Conservation (phyloP, 2,888 invertebrate genomes). For the Euclidia mi region DNA sequence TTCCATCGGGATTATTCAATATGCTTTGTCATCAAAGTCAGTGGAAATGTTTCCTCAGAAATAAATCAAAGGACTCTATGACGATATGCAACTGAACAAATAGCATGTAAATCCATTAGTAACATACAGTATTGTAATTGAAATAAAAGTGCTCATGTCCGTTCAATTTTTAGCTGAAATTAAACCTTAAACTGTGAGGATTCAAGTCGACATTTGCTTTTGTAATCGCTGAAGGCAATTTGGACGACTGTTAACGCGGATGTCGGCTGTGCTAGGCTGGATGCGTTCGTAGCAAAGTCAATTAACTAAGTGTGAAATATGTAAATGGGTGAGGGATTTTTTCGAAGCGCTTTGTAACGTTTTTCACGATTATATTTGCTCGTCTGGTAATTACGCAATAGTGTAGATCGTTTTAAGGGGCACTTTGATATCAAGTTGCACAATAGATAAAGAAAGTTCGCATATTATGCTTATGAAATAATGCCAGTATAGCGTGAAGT, state of each 20-base stretch:
- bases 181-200: neutral
- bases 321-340: constrained; percentile 63
- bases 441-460: too few species aligned
- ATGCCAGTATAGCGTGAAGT: too few species aligned
- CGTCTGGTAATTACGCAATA: neutral
- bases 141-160: constrained; percentile 62
- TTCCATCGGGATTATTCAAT: constrained; percentile 42
- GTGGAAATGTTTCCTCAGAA: constrained; percentile 39
- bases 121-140: constrained; percentile 61
- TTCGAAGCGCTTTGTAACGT: constrained; percentile 23
- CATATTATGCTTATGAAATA: too few species aligned
- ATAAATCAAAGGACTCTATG: constrained; percentile 45
- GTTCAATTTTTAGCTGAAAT: constrained; percentile 16
- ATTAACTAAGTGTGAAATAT: constrained; percentile 80
- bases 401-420: neutral
- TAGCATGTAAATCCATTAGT: constrained; percentile 54
- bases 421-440: neutral
- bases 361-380: constrained; percentile 16
- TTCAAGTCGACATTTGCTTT: constrained; percentile 26
- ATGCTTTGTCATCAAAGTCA: constrained; percentile 28
- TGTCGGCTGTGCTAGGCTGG: constrained; percentile 60
- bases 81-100: constrained; percentile 54
- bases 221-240: constrained; percentile 44
- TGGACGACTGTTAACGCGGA: constrained; percentile 56
- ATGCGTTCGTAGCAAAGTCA: constrained; percentile 67